These are phyloP conservation scores for Drosophila infuscata DNA, from an alignment of 2,888 invertebrate species.

Conservation along the genomic window DNA sequence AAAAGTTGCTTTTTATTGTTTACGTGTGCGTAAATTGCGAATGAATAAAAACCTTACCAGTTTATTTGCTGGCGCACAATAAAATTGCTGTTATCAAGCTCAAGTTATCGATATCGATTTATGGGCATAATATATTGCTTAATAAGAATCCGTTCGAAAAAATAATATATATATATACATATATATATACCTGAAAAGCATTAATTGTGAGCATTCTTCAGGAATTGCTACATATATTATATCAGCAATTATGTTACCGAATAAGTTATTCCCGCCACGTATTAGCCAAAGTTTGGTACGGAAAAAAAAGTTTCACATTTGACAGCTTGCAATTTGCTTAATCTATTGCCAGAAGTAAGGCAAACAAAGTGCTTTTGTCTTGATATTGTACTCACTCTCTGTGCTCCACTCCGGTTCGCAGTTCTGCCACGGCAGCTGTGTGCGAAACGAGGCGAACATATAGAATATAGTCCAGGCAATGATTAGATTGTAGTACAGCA, in stretches of 20 bases:
- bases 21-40: constrained; percentile 48
- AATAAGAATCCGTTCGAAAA: background rate
- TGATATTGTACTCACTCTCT: constrained; percentile 85
- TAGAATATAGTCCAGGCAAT: constrained; percentile 93
- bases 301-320: constrained; percentile 51
- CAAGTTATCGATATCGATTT: constrained; percentile 12
- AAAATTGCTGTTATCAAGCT: constrained; percentile 2
- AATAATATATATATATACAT: background rate
- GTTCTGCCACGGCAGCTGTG: constrained; percentile 90
- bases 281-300: constrained; percentile 23
- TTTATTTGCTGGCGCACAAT: constrained; percentile 9
- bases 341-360: constrained; percentile 50
- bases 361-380: background rate
- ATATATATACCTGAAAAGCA: background rate
- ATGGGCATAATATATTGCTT: background rate
- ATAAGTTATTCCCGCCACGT: constrained; percentile 29
- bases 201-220: background rate
- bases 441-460: constrained; percentile 89
- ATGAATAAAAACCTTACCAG: constrained; percentile 19
- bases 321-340: constrained; percentile 68
- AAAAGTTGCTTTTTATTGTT: constrained; percentile 57
- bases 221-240: background rate
- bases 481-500: constrained; percentile 91
- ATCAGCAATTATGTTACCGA: background rate
- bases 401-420: constrained; percentile 91